A percentile compares a stretch with the other conserved stretches of the same genome.
These are phyloP conservation scores for Limnephilus lunatus DNA, from an alignment of 2,888 invertebrate genomes.

Conservation along the genomic window DNA sequence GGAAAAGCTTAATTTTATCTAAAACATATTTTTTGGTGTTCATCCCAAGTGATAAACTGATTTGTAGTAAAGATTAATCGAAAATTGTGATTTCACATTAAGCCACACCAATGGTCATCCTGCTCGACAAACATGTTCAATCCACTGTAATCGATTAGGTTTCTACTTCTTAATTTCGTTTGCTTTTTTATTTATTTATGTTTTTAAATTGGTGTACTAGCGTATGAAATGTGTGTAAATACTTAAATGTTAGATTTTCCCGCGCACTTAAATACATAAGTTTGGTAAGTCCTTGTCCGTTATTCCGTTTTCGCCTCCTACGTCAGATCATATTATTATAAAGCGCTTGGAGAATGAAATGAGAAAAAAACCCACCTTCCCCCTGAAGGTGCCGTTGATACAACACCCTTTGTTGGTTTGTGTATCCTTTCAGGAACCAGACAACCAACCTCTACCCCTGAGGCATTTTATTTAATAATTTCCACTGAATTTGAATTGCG, in stretches of 20 bases:
- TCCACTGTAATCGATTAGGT: no score
- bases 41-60: no score
- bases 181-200: no score
- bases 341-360: conserved; percentile 51
- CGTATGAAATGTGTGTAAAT: no score
- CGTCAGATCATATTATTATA: conserved; percentile 49
- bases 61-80: no score
- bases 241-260: background rate
- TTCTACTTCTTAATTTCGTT: no score
- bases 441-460: background rate
- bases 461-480: background rate
- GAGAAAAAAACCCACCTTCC: conserved; percentile 39
- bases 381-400: background rate
- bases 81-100: no score
- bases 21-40: no score
- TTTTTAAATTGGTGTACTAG: no score
- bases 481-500: background rate
- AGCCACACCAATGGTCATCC: no score
- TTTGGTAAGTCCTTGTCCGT: background rate
- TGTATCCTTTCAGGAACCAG: conserved; percentile 10
- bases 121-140: no score
- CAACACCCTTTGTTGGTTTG: conserved; percentile 23
- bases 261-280: background rate
- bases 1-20: no score
- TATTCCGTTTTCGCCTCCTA: conserved; percentile 23